A percentile compares a stretch with the other conserved stretches of the same genome.
phyloP scores from a whole-genome alignment of 2,888 invertebrate species.

The Holacanthella duospinosa region DNA sequence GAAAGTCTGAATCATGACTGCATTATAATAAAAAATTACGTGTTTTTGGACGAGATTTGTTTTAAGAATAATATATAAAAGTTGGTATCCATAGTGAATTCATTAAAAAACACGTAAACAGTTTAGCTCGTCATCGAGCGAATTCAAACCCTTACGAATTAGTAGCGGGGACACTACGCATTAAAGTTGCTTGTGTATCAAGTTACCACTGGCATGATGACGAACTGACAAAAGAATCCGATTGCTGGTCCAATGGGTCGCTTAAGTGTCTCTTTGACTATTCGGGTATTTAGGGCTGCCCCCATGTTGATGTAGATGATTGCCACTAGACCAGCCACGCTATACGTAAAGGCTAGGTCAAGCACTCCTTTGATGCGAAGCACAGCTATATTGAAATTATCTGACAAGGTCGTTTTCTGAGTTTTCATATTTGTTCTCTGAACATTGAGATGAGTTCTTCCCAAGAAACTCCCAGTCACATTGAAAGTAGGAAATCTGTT shows the following conservation, averaged over 20 bases:
- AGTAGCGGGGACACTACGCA: too few species aligned
- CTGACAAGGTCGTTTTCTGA: conserved; percentile 1
- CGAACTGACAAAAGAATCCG: conserved; percentile 66
- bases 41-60: too few species aligned
- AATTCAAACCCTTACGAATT: too few species aligned
- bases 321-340: conserved; percentile 64
- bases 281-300: conserved; percentile 68
- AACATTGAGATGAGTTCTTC: conserved; percentile 37
- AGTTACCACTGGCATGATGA: conserved; percentile 79
- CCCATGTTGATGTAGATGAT: conserved; percentile 84
- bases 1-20: too few species aligned
- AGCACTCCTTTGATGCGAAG: conserved; percentile 54
- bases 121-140: too few species aligned
- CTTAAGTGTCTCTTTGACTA: conserved; percentile 54
- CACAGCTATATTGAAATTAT: conserved; percentile 45
- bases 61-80: too few species aligned
- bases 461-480: conserved; percentile 40
- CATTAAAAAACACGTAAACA: too few species aligned
- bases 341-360: conserved; percentile 61
- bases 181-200: too few species aligned
- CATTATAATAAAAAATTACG: too few species aligned
- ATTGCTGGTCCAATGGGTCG: conserved; percentile 67
- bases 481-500: conserved; percentile 24
- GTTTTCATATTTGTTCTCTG: conserved; percentile 15
- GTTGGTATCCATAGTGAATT: too few species aligned